Evolutionary conservation across 2,888 invertebrate genomes (phyloP), one percentile per base, ranked within the genome.

Genomic region (Parthenolecanium corni): DNA sequence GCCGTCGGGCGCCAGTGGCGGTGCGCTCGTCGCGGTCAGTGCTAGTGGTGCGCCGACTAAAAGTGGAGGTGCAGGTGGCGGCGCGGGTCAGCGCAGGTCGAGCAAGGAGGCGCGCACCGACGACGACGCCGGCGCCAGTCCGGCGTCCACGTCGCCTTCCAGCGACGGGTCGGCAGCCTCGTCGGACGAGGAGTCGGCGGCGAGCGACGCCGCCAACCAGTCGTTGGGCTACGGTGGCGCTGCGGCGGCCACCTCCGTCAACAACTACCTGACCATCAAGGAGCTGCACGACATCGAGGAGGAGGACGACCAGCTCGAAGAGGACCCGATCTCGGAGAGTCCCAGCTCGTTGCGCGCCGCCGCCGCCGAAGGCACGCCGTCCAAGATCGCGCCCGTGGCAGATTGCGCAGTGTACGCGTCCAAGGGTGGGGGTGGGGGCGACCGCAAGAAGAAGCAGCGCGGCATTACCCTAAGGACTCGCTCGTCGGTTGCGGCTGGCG

Each of bases 161-260:
- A n/a, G n/a, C n/a, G n/a, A n/a, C n/a, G n/a, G n/a, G n/a, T n/a
- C n/a, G 4, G 31, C 31, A 31, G 31, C 31, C 31, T 9, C 71
- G 74, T 72, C 64, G 73, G 74, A 66, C 82, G 81, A 31, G 76
- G 77, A 36, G 79, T 79, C 71, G 74, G 72, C 65, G 73, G 74
- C 67, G 71, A 66, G 46, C 70, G 71, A 18, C 80, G 80, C 18
- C 77, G 79, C 80, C 65, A 77, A 80, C 70, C 83, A 83, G 74
- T 31, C 31, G 4, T 31, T 76, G 85, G 66, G 84, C 85, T 2
- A 84, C 84, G 0, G 85, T 84, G 1, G 85, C 85, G 0, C 82
- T 84, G 20, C n/a, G n/a, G n/a, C n/a, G n/a, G n/a, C 74, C 83
- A 82, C 42, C 47, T 53, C 21, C 62, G 53, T 46, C 42, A 58